Conservation (phyloP, 2,113 vertebrate genomes). For the Syngnathus scovelli region DNA sequence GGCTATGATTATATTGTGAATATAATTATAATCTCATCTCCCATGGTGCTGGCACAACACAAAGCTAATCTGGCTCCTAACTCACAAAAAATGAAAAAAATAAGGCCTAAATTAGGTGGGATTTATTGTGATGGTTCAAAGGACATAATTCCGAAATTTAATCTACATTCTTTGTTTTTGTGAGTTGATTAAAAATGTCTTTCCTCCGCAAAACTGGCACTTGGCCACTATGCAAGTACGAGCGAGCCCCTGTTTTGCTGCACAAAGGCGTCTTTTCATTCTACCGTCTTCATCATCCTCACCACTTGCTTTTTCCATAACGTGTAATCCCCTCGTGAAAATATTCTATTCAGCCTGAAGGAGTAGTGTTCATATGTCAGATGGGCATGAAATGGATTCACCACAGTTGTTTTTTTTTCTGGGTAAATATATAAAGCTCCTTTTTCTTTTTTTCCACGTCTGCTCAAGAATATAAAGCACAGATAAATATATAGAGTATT, state of each 20-base stretch:
- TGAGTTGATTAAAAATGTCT: slow-evolving; percentile 28
- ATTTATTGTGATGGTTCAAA: neutral
- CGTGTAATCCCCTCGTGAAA: slow-evolving; percentile 44
- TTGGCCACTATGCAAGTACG: slow-evolving; percentile 41
- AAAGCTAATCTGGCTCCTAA: too few species aligned
- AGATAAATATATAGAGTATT: neutral
- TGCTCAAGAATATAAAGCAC: slow-evolving; percentile 6
- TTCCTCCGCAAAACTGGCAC: slow-evolving; percentile 27
- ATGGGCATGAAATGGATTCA: slow-evolving; percentile 12
- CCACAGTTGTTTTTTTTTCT: slow-evolving; percentile 15
- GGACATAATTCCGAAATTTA: slow-evolving; percentile 8
- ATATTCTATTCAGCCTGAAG: slow-evolving; percentile 46
- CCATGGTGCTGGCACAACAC: too few species aligned
- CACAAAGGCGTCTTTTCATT: slow-evolving; percentile 60
- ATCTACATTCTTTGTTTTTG: slow-evolving; percentile 21
- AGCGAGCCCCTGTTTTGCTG: slow-evolving; percentile 37
- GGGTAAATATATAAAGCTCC: slow-evolving; percentile 10
- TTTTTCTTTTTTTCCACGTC: slow-evolving; percentile 19
- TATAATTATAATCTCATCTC: too few species aligned
- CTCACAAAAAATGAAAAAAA: too few species aligned
- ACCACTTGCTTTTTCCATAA: slow-evolving; percentile 58
- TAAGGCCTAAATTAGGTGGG: too few species aligned
- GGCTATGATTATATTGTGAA: neutral
- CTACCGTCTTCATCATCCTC: slow-evolving; percentile 39
- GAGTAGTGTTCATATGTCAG: neutral